These are phyloP conservation scores for Bucco capensis DNA, from an alignment of 2,113 vertebrate genomes.

Conservation along the genomic window DNA sequence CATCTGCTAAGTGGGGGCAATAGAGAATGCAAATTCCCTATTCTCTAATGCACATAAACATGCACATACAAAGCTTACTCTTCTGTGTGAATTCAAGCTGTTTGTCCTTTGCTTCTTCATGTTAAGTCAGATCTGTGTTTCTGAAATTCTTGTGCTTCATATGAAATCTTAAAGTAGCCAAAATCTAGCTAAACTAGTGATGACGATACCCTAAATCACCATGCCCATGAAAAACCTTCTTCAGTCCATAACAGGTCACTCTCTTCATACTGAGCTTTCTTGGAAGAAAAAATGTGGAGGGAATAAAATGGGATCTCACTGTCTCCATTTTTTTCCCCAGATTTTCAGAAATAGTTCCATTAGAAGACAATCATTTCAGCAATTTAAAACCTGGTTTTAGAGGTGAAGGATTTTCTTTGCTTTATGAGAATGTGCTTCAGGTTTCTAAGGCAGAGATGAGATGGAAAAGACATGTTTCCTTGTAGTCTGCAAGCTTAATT, in stretches of 20 bases:
- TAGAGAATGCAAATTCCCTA: no score
- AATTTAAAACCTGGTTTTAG: background rate
- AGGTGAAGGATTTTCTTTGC: background rate
- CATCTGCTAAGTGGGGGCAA: background rate
- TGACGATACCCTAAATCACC: background rate
- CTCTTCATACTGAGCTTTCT: background rate
- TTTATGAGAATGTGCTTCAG: background rate
- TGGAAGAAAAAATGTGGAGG: background rate
- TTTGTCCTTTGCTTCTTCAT: background rate
- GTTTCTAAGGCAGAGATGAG: background rate
- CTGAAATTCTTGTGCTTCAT: background rate
- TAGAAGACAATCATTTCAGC: background rate
- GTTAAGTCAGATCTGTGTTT: background rate
- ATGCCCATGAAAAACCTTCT: background rate
- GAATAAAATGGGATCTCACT: background rate
- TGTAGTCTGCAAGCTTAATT: background rate
- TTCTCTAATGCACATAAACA: no score
- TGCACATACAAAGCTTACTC: rapidly evolving
- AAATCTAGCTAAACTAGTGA: background rate
- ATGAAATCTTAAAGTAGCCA: background rate
- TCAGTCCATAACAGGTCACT: background rate
- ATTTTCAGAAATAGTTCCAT: background rate
- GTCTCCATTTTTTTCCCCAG: background rate
- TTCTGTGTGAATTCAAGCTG: background rate
- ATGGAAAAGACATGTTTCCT: background rate